phyloP scores from a whole-genome alignment of 2,888 invertebrate genomes.

The Drosophila koepferae region DNA sequence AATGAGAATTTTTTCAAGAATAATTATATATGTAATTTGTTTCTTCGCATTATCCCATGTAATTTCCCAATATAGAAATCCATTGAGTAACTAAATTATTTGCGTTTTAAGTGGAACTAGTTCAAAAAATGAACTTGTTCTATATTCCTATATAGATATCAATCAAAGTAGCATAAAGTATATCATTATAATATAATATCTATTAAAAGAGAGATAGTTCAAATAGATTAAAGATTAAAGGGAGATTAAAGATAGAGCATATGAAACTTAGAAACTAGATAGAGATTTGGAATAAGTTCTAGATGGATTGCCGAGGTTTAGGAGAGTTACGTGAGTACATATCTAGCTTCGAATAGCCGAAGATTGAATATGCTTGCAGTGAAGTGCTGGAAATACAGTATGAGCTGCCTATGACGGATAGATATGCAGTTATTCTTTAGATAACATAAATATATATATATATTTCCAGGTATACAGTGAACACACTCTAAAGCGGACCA shows the following conservation, averaged over 20 bases:
- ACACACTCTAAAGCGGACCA: background rate
- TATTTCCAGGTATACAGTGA: background rate
- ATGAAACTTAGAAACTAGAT: background rate
- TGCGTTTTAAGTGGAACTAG: background rate
- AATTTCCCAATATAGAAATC: background rate
- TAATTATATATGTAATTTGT: too few relatives aligned
- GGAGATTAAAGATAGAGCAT: background rate
- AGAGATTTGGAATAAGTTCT: background rate
- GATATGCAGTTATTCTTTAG: too few relatives aligned
- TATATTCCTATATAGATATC: background rate
- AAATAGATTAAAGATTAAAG: background rate
- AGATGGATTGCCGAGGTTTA: background rate
- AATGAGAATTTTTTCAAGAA: background rate
- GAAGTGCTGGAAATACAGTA: background rate
- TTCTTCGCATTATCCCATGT: too few relatives aligned
- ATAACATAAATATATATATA: background rate
- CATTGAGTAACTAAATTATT: background rate
- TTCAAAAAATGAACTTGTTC: background rate
- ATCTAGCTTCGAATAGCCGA: background rate
- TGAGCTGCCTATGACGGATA: background rate
- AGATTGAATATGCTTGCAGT: conserved; percentile 5
- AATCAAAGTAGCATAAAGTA: background rate
- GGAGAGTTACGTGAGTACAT: background rate
- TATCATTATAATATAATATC: background rate
- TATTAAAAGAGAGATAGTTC: background rate